phyloP scores from a whole-genome alignment of 2,888 invertebrate genomes.

The Leucophenga maculata region DNA sequence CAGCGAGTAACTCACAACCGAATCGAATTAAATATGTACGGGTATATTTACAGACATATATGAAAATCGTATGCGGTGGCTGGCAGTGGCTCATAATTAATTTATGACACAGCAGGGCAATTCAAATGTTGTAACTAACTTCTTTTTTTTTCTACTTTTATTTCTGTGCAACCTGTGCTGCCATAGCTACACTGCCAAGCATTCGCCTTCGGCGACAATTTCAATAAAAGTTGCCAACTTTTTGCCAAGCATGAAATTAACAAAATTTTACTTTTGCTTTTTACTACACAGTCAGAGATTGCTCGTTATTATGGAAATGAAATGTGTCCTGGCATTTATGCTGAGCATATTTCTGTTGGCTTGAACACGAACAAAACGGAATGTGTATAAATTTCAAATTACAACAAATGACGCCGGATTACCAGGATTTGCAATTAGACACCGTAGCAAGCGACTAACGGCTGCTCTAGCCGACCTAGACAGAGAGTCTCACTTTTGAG shows the following conservation, averaged over 20 bases:
- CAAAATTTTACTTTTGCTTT: conserved; percentile 10
- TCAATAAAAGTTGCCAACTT: conserved; percentile 1
- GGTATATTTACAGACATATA: too few relatives aligned
- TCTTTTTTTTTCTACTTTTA: conserved; percentile 12
- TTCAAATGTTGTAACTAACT: neutral
- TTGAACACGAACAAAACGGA: neutral
- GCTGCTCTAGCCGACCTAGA: neutral
- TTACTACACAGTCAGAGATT: too few relatives aligned
- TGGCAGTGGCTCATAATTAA: neutral
- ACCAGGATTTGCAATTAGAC: neutral
- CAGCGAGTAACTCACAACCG: too few relatives aligned
- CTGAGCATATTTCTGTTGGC: conserved; percentile 1
- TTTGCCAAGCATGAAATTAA: conserved; percentile 15
- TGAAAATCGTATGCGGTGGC: too few relatives aligned
- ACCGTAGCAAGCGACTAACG: neutral
- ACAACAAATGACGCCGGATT: conserved; percentile 4
- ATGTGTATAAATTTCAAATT: conserved; percentile 19
- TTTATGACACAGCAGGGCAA: neutral
- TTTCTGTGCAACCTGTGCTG: neutral
- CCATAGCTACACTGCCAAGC: too few relatives aligned
- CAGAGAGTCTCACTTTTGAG: neutral
- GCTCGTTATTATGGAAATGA: neutral
- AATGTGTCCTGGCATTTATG: neutral
- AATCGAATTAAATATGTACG: too few relatives aligned
- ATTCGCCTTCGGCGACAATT: too few relatives aligned